phyloP scores from a whole-genome alignment of 1,140 invertebrate species.

The Anadara kagoshimensis region DNA sequence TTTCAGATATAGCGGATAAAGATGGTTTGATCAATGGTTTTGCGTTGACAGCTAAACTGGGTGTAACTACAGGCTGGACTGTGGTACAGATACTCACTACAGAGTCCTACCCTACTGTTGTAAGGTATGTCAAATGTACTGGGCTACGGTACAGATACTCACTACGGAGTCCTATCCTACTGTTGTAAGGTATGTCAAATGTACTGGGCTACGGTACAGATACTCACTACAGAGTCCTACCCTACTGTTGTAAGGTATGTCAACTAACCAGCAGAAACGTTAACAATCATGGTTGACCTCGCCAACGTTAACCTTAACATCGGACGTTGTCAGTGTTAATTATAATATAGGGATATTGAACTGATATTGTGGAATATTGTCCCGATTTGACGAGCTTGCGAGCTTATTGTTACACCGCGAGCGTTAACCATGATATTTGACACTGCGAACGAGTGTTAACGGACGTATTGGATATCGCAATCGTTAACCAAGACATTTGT shows the following conservation, averaged over 20 bases:
- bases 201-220: background rate
- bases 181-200: conserved; percentile 12
- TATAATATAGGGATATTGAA: too few relatives aligned
- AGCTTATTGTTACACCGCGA: too few relatives aligned
- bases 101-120: conserved; percentile 19
- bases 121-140: conserved; percentile 9
- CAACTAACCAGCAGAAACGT: background rate
- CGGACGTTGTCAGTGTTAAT: too few relatives aligned
- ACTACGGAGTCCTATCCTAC: conserved; percentile 9
- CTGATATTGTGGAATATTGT: too few relatives aligned
- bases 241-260: conserved; percentile 18
- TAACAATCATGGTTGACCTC: background rate
- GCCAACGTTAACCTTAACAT: too few relatives aligned
- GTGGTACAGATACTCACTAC: conserved; percentile 1
- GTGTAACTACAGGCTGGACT: conserved; percentile 10
- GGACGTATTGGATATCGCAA: too few relatives aligned
- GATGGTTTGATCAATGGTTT: conserved; percentile 10
- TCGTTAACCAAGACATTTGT: too few relatives aligned
- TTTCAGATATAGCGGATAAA: conserved; percentile 9
- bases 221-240: conserved; percentile 6
- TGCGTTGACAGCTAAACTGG: conserved; percentile 4
- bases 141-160: conserved; percentile 3
- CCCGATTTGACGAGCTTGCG: too few relatives aligned
- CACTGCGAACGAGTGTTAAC: too few relatives aligned
- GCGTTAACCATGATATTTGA: too few relatives aligned